Evolutionary conservation across 2,113 vertebrate species (phyloP), one percentile per base, ranked within the genome.

Genomic region (Lepus europaeus): DNA sequence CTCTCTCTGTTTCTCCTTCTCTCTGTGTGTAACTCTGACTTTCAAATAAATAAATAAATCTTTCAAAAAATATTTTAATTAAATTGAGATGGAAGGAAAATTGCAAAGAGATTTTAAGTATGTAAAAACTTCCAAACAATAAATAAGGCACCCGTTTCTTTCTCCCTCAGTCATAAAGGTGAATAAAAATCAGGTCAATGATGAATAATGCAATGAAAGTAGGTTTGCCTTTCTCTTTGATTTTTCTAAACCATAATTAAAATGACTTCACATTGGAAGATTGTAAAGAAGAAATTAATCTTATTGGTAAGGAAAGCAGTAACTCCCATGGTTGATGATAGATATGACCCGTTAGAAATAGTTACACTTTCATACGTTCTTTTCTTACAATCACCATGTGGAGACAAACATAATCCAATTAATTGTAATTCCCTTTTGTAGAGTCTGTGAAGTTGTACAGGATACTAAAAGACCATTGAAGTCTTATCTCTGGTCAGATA

Each of bases 351-450:
- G 95, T 98, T 98, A 97, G 96, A 98, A 98, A 98, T 97, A 98
- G 97, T 98, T 98, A 97, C 96, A 98, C 96, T 98, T 98, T 97
- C 92, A 98, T 97, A 98, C 97, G 98, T 98, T 98, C 96, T 97
- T 96, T 97, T 98, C 97, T 89, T 97, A 96, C 93, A 98, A 97
- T 98, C 98, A 98, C 97, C 93, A 74, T 97, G 98, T 97, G 97
- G 98, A 98, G 97, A 97, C 97, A 97, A 98, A 98, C 97, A 97
- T 98, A 98, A 98, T 98, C 98, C 98, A 98, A 98, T 98, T 98
- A 98, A 98, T 97, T 98, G 96, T 98, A 98, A 98, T 98, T 98
- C 97, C 98, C 98, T 98, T 98, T 98, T 98, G 98, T 98, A 94
- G 96, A 96, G 87, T 86, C 95, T 45, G 95, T 98, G 98, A 98